Evolutionary conservation across 2,113 vertebrate genomes (phyloP).

Genomic region (Nycticorax nycticorax): DNA sequence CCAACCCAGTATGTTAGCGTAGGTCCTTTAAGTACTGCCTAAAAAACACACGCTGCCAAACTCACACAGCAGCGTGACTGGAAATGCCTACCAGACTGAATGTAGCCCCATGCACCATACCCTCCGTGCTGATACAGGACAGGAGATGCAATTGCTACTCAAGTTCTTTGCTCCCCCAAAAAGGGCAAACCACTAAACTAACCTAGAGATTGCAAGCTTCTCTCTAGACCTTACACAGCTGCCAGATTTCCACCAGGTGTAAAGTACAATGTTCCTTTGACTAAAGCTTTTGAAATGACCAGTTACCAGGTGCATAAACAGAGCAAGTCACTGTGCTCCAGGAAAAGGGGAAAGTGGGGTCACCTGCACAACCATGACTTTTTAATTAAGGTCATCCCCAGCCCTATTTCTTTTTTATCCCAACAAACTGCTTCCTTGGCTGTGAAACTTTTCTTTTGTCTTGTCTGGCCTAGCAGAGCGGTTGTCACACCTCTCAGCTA

Average conservation of each 20-base stretch:
- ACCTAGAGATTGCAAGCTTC: not conserved
- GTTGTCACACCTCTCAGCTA: not conserved
- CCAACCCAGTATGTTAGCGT: too few relatives aligned
- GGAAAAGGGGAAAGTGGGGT: not conserved
- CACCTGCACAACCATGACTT: not conserved
- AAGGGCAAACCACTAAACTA: not conserved
- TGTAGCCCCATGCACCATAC: too few relatives aligned
- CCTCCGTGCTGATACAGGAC: not conserved
- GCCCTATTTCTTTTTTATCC: not conserved
- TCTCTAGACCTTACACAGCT: not conserved
- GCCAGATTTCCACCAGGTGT: not conserved
- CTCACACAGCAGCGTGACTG: accelerated
- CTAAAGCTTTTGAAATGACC: not conserved
- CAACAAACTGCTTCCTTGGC: not conserved
- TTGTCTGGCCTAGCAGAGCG: not conserved
- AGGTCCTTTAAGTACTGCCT: not conserved
- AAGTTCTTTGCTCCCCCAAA: not conserved
- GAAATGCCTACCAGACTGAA: not conserved
- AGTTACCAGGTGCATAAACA: not conserved
- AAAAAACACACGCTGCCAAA: not conserved
- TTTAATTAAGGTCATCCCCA: not conserved
- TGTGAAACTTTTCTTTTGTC: not conserved
- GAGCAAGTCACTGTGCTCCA: not conserved
- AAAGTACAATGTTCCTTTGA: not conserved
- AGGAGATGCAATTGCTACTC: not conserved